phyloP scores from a whole-genome alignment of 1,140 invertebrate genomes.

The Pogonus chalceus region DNA sequence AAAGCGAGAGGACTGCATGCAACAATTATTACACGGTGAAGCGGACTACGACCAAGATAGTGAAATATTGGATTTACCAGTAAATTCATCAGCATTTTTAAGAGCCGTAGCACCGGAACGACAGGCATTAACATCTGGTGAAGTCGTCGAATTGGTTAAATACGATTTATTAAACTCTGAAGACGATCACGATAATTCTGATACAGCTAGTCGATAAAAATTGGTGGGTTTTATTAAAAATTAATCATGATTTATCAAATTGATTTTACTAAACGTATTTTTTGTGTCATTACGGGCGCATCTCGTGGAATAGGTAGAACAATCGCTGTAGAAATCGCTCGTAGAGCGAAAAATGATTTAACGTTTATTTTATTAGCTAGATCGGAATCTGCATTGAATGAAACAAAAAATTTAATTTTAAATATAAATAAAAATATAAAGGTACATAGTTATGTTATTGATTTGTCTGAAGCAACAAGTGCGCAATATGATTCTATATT shows the following conservation, averaged over 20 bases:
- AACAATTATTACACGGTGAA: slow-evolving; percentile 29
- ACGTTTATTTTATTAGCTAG: slow-evolving; percentile 67
- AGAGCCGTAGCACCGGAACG: slow-evolving; percentile 35
- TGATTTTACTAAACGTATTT: slow-evolving; percentile 38
- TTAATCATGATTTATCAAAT: slow-evolving; percentile 25
- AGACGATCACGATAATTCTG: slow-evolving; percentile 9
- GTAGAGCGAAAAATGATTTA: slow-evolving; percentile 36
- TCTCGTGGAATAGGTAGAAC: slow-evolving; percentile 77
- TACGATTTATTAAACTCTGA: slow-evolving; percentile 35
- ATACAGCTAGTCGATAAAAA: slow-evolving; percentile 14
- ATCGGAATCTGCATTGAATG: slow-evolving; percentile 49
- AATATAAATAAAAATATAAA: slow-evolving; percentile 40
- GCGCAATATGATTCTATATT: slow-evolving; percentile 41
- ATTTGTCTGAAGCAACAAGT: slow-evolving; percentile 43
- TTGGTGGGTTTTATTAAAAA: slow-evolving; percentile 5
- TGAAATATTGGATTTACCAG: slow-evolving; percentile 30
- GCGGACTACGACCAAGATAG: slow-evolving; percentile 18
- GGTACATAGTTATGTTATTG: slow-evolving; percentile 43
- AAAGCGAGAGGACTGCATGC: slow-evolving; percentile 38
- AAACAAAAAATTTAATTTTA: slow-evolving; percentile 47
- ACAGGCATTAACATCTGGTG: slow-evolving; percentile 38
- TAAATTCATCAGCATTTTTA: slow-evolving; percentile 31
- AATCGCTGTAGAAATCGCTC: slow-evolving; percentile 60
- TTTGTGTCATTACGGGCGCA: slow-evolving; percentile 69
- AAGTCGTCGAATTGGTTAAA: slow-evolving; percentile 38